Evolutionary conservation across 2,888 invertebrate species (phyloP), one percentile per base, ranked within the genome.

Genomic region (Anthophora plumipes): DNA sequence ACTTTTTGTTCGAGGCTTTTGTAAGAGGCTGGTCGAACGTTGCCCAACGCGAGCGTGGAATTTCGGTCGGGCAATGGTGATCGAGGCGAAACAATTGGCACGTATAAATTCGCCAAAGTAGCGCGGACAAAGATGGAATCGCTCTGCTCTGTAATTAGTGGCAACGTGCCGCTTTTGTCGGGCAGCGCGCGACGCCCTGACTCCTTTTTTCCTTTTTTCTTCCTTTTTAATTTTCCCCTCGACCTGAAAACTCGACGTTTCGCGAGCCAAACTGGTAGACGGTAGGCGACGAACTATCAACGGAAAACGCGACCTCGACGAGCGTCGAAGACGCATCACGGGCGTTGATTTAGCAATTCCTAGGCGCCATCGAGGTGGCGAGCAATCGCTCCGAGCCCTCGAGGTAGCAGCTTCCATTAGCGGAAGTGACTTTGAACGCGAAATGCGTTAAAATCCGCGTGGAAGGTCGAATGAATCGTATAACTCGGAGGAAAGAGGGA

Each of bases 241-340:
- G n/a, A 17, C 8, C 17, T 12, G 22, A 31, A 20, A 8, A 25
- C 37, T 52, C 20, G 55, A 46, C 14, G 61, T 50, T 64, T 73
- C 71, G 75, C 85, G 77, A 57, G 64, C 66, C 61, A 71, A 71
- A 63, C 79, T 74, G n/a, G n/a, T n/a, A 72, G 63, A 57, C 86
- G 76, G 60, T 78, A 82, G 86, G 85, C 83, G 82, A 83, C 69
- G 81, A 78, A 86, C 83, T 74, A 83, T 81, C 76, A 70, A 77
- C 70, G 63, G 77, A 74, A 76, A 69, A 55, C 67, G 73, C 68
- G 77, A 81, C 61, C 74, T 64, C 63, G 69, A 20, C 83, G 72
- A 78, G 78, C 81, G 80, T 66, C 74, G 59, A 52, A 50, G 63
- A 60, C 75, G 60, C 63, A 52, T 80, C 74, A 22, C 74, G 59